These are phyloP conservation scores for Anguilla marmorata DNA, from an alignment of 2,797 vertebrate species.

Conservation along the genomic window DNA sequence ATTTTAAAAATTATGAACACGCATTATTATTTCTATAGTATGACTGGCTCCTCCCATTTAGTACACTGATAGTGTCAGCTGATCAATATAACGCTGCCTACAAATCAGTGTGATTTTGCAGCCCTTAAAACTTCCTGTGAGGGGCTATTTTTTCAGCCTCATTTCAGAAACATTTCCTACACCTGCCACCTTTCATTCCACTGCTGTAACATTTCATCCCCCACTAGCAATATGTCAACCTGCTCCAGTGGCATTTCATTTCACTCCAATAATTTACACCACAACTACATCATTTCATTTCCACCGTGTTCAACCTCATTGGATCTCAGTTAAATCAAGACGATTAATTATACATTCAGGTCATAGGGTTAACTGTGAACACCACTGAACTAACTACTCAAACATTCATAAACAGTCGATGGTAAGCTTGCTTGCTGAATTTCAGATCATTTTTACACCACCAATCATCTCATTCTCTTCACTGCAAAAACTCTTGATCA, in stretches of 20 bases:
- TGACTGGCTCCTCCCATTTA: neutral
- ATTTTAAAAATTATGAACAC: neutral
- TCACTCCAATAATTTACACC: neutral
- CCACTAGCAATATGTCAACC: neutral
- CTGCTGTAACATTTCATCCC: neutral
- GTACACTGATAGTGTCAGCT: neutral
- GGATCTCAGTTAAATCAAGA: neutral
- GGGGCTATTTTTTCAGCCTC: neutral
- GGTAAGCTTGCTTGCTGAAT: neutral
- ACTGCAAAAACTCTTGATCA: neutral
- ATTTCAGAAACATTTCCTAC: neutral
- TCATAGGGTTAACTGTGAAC: neutral
- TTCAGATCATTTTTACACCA: neutral
- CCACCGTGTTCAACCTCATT: neutral
- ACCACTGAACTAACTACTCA: neutral
- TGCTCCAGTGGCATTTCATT: neutral
- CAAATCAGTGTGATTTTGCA: no score
- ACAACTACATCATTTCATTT: neutral
- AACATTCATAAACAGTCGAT: neutral
- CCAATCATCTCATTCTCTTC: neutral
- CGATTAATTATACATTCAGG: neutral
- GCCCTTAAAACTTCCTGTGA: neutral
- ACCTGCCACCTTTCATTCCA: neutral
- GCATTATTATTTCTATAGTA: neutral
- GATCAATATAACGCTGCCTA: neutral